Percentiles rank a stretch among this genome's conserved stretches.
Evolutionary conservation across 2,797 vertebrate genomes (phyloP).

Genomic region (Rhinichthys osculus): DNA sequence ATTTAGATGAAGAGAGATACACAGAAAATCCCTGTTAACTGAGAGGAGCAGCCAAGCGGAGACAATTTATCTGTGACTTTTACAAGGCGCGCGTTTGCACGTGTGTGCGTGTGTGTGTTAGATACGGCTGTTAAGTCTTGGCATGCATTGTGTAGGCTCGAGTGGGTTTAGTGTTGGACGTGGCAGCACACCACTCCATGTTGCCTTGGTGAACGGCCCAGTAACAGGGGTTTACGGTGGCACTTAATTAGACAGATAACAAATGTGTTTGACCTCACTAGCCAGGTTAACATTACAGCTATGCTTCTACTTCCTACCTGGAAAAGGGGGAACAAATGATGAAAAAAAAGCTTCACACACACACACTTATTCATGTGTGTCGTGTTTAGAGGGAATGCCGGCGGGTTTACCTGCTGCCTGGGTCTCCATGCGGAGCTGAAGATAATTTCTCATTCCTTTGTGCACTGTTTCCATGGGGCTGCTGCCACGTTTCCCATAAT

Average conservation of each 20-base stretch:
- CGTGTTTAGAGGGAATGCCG: conserved; percentile 4
- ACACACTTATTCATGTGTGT: background rate
- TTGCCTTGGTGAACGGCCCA: background rate
- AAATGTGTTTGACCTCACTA: conserved; percentile 54
- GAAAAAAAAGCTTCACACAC: background rate
- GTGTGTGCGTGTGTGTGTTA: conserved; percentile 13
- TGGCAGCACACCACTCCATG: background rate
- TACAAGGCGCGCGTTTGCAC: conserved; percentile 15
- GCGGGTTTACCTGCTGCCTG: conserved; percentile 12
- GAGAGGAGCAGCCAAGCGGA: conserved; percentile 41
- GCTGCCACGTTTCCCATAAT: conserved; percentile 23
- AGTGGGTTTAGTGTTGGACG: conserved; percentile 25
- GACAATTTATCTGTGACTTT: conserved; percentile 48
- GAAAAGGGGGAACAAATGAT: conserved; percentile 18
- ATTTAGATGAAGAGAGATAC: conserved; percentile 29
- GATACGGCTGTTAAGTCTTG: conserved; percentile 34
- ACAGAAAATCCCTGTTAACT: conserved; percentile 22
- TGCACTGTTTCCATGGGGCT: conserved; percentile 16
- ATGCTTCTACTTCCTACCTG: background rate
- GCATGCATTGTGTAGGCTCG: conserved; percentile 31
- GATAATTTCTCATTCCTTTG: conserved; percentile 39
- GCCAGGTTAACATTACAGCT: conserved; percentile 50
- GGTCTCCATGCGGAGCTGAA: conserved; percentile 32
- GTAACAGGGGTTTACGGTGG: conserved; percentile 17
- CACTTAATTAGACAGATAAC: conserved; percentile 60